A percentile compares a stretch with the other conserved stretches of the same genome.
These are phyloP conservation scores for Catagonus wagneri DNA, from an alignment of 2,113 vertebrate species.

Conservation along the genomic window DNA sequence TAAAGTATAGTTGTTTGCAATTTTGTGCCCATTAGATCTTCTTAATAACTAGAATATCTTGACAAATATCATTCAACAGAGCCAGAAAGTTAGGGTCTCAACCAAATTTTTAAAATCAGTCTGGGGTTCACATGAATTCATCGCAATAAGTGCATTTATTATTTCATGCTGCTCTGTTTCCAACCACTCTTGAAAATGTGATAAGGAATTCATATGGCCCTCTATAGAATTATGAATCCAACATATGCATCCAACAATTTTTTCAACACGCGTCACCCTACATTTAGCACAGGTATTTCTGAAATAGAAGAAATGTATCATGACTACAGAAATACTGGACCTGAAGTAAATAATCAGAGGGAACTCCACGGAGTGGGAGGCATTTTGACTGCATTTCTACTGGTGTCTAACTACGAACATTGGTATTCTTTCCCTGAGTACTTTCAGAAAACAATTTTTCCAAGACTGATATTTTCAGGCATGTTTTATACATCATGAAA, in stretches of 20 bases:
- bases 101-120: neutral
- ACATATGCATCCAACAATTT: neutral
- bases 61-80: neutral
- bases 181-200: neutral
- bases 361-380: neutral
- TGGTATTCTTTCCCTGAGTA: neutral
- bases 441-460: neutral
- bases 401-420: neutral
- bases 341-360: neutral
- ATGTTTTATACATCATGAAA: neutral
- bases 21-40: neutral
- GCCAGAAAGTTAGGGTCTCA: neutral
- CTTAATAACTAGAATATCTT: neutral
- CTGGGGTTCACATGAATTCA: neutral
- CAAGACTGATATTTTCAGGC: neutral
- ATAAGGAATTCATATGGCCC: neutral
- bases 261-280: neutral
- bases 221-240: neutral
- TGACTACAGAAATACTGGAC: neutral
- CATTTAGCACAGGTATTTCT: neutral
- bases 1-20: too few relatives aligned
- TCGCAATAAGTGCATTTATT: neutral
- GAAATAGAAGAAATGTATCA: neutral
- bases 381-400: neutral
- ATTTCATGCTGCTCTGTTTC: conserved; percentile 15